Base-by-base conservation (phyloP, 2,888 invertebrate genomes). In the Atethmia centrago region DNA sequence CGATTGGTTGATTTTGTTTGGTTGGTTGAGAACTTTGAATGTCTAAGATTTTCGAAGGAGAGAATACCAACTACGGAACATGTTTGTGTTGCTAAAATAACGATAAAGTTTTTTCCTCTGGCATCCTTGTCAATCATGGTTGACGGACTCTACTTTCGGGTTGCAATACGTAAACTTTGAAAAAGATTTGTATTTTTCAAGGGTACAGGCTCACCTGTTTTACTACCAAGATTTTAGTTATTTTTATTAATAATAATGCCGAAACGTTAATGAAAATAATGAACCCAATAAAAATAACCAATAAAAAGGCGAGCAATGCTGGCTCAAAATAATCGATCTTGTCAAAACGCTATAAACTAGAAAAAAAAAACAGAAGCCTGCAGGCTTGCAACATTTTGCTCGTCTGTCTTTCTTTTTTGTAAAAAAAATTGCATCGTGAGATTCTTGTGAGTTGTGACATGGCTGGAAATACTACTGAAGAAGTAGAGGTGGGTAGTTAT, bases 391-490 rank as follows among this genome's bases (percentile, higher is more conserved):
- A 93, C 93, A 93, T 89, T 76, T 42, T 47, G 67, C 76, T 79
- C 77, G 83, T 92, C 93, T 93, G 91, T 94, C 94, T 88, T 92
- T 92, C 89, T 89, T 93, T 93, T 93, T 92, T 92, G 89, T 88
- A 89, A 91, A 93, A 93, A 93, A 94, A 92, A 90, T 92, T 91
- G 90, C 93, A 89, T 92, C 90, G 89, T 90, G 93, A 93, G 91
- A 93, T 93, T 94, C 89, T 93, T 95, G 95, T 96, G 96, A 96
- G 89, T 93, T 95, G 95, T 96, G 95, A 96, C 93, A 97, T 97
- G 97, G 97, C 97, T 96, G 97, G 97, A 92, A 97, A 96, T 95
- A 97, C 95, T 94, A 93, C 94, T 82, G 97, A 97, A 91, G 97
- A 97, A 94, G 96, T 97, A 88, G 97, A 97, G 96, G 97, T 97